phyloP scores from a whole-genome alignment of 2,113 vertebrate genomes.

The Smithornis capensis region DNA sequence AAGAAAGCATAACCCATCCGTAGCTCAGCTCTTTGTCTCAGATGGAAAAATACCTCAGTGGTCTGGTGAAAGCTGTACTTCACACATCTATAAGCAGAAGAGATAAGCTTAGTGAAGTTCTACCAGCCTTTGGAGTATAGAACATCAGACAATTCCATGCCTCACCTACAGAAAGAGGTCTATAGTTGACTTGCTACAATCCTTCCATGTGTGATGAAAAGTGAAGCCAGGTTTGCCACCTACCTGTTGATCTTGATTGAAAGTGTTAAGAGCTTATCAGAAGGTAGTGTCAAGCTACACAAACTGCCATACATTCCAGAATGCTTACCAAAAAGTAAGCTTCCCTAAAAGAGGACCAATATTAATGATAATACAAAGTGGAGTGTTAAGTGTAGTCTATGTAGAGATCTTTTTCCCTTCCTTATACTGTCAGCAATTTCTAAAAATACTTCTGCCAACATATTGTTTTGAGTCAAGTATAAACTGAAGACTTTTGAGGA shows the following conservation, averaged over 20 bases:
- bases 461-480: neutral
- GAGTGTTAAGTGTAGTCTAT: neutral
- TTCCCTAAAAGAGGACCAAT: neutral
- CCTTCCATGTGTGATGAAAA: accelerated
- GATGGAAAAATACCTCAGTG: neutral
- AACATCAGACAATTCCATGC: accelerated
- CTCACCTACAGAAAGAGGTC: neutral
- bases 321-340: neutral
- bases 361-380: neutral
- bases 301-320: neutral
- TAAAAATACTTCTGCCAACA: neutral
- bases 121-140: accelerated
- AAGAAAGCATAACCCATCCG: neutral
- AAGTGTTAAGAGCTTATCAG: neutral
- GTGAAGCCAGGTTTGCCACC: neutral
- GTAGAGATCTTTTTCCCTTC: neutral
- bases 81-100: neutral
- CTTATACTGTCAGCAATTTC: neutral
- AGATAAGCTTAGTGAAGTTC: neutral
- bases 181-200: neutral
- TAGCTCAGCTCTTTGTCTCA: neutral
- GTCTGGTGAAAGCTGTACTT: neutral
- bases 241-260: neutral
- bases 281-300: neutral
- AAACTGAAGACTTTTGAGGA: neutral